Evolutionary conservation across 2,113 vertebrate genomes (phyloP).

Genomic region (Pedetes capensis): DNA sequence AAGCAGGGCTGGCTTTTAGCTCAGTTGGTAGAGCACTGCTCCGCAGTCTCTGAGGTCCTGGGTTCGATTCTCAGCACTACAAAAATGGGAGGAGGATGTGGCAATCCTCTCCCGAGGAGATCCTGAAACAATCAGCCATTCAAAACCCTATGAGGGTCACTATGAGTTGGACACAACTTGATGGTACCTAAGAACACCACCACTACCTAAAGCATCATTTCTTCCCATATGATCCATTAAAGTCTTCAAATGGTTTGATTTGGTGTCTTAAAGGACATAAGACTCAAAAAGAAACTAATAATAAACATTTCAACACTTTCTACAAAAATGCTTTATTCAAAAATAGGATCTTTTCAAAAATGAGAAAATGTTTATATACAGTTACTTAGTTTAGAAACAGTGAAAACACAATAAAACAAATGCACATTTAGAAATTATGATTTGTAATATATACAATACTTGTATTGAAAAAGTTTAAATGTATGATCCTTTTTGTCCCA

Average conservation of each 20-base stretch:
- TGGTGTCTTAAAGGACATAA: constrained; percentile 27
- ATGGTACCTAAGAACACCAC: no score
- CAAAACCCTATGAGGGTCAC: no score
- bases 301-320: constrained; percentile 51
- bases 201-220: neutral
- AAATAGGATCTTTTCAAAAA: constrained; percentile 83
- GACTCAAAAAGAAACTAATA: constrained; percentile 35
- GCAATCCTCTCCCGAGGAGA: no score
- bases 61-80: no score
- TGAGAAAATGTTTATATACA: constrained; percentile 82
- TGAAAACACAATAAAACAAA: constrained; percentile 69
- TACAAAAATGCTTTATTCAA: constrained; percentile 85
- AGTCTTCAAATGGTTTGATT: neutral
- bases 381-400: constrained; percentile 74
- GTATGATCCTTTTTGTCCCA: neutral
- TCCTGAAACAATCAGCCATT: no score
- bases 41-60: no score
- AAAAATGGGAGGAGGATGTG: no score
- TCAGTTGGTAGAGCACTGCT: no score
- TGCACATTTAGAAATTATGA: constrained; percentile 54
- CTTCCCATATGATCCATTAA: neutral
- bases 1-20: no score
- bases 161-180: no score
- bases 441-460: constrained; percentile 47
- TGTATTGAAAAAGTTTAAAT: constrained; percentile 40